A percentile compares a stretch with the other conserved stretches of the same genome.
Conservation (phyloP, 2,113 vertebrate genomes). For the Acrocephalus arundinaceus region DNA sequence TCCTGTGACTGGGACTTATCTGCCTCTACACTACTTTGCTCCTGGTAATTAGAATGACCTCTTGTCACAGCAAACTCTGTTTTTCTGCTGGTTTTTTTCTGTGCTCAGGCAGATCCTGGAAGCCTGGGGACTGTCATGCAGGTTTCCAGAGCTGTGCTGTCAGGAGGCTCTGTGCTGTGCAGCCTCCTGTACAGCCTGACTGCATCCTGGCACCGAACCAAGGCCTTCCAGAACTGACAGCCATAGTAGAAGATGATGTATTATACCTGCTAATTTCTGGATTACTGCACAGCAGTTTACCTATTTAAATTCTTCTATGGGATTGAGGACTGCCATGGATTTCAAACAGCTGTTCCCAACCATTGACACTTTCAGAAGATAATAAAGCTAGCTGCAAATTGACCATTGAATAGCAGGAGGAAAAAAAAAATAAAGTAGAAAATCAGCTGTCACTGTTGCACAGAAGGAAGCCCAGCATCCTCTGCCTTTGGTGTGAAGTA, state of each 20-base stretch:
- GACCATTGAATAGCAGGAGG: not conserved
- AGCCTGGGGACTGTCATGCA: not conserved
- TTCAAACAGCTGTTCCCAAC: slow-evolving; percentile 11
- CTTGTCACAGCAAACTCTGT: not conserved
- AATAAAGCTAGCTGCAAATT: not conserved
- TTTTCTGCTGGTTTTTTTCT: not conserved
- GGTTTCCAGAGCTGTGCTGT: not conserved
- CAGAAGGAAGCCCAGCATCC: not conserved
- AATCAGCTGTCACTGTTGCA: not conserved
- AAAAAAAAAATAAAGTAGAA: not conserved
- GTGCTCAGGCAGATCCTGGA: not conserved
- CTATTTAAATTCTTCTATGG: not conserved
- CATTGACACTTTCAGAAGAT: not conserved
- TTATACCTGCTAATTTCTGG: slow-evolving; percentile 7
- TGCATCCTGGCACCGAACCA: not conserved
- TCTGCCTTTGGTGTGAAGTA: not conserved
- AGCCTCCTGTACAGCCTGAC: not conserved
- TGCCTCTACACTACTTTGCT: not conserved
- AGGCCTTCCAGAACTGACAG: not conserved
- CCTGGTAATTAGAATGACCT: not conserved
- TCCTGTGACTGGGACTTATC: not conserved
- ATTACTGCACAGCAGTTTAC: slow-evolving; percentile 24
- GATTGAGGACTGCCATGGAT: not conserved
- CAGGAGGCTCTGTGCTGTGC: not conserved
- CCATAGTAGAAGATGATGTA: not conserved